A percentile compares a stretch with the other conserved stretches of the same genome.
These are phyloP conservation scores for Crossaster papposus DNA, from an alignment of 53 echinoderm and acorn worm genomes.

Conservation along the genomic window DNA sequence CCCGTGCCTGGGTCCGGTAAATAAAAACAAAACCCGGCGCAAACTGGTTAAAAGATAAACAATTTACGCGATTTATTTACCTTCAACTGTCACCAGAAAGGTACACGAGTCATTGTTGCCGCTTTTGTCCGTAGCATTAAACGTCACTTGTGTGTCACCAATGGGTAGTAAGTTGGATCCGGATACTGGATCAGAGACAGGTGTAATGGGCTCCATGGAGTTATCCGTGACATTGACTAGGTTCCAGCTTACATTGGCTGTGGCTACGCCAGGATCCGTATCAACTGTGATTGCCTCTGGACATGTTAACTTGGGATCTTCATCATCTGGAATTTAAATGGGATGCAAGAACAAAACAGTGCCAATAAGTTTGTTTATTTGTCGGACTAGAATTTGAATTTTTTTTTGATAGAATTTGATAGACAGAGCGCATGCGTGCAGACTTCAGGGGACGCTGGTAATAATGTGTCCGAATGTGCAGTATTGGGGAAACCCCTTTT, in stretches of 20 bases:
- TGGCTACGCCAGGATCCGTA: not conserved
- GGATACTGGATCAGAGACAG: not conserved
- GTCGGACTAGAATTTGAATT: too few species aligned
- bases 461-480: too few species aligned
- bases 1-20: too few species aligned
- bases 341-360: too few species aligned
- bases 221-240: not conserved
- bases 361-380: too few species aligned
- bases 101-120: not conserved
- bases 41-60: too few species aligned
- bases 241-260: not conserved
- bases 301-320: not conserved
- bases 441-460: too few species aligned
- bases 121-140: slow-evolving; percentile 45
- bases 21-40: too few species aligned
- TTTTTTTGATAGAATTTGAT: too few species aligned
- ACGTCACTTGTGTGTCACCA: slow-evolving; percentile 13
- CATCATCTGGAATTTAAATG: not conserved
- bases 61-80: not conserved
- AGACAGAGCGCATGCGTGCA: too few species aligned
- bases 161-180: slow-evolving; percentile 1
- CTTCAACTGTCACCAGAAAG: slow-evolving; percentile 14
- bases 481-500: too few species aligned
- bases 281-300: not conserved
- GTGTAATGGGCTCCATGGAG: not conserved